Base-by-base conservation (phyloP, 1,140 invertebrate genomes). In the Megathymus violae region DNA sequence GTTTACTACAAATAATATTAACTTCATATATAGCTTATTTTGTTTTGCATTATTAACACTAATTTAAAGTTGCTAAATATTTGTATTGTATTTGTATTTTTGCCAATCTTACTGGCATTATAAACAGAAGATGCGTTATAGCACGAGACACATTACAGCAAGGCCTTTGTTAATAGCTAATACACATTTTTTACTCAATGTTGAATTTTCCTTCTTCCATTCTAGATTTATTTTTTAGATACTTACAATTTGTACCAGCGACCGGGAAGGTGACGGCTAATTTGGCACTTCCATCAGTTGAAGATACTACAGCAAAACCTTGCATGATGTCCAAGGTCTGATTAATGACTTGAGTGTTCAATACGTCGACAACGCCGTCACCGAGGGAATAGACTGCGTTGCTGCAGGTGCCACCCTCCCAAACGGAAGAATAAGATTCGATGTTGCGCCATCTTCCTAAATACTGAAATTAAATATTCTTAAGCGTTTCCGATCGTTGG, bases 371-470 rank as follows among this genome's bases (percentile, higher is more conserved):
- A 0, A 27, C 48, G 0, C 40, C 64, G 4, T 64, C 63, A n/a
- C 46, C 54, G 1, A 78, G 48, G 1, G 70, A 64, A 31, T 88
- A 88, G 3, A 27, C 13, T 0, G 83, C 85, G 34, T 84, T 80
- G 27, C 72, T 77, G 54, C 85, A 89, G 6, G 67, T 70, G 1
- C 85, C 81, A 3, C 36, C 34, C 77, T 87, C 78, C 65, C 76
- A 82, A 4, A 17, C 43, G 0, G 77, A 62, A 3, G 79, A 74
- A 13, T 89, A 90, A 3, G 79, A 74, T 59, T 77, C 73, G 1
- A 84, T 88, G 4, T 80, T 70, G 25, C 83, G 62, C 89, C 89
- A 91, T 17, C 67, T 43, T 5, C 85, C 85, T 43, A 78, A 58
- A 40, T 88, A 89, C 88, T 89, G 71, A 31, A 80, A 80, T n/a